A percentile compares a stretch with the other conserved stretches of the same genome.
Evolutionary conservation across 2,113 vertebrate species (phyloP).

Genomic region (Dendrocopos noguchii): DNA sequence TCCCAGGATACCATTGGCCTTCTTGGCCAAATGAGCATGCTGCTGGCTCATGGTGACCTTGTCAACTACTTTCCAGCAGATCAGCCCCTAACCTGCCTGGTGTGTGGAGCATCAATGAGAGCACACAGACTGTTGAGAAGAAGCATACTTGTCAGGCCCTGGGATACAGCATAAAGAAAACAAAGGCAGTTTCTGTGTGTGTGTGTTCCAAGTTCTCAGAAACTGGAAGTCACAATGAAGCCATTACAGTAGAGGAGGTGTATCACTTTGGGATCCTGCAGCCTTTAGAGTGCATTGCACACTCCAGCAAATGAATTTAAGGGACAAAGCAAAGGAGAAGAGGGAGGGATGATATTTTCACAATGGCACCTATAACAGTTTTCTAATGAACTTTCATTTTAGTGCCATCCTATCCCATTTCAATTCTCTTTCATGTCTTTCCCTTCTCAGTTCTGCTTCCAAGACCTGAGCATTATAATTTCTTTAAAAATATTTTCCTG

Average conservation of each 20-base stretch:
- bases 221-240: background rate
- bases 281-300: background rate
- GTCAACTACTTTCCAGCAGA: no score
- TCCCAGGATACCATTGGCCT: no score
- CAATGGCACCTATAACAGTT: background rate
- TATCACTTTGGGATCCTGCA: background rate
- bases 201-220: background rate
- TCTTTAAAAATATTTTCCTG: background rate
- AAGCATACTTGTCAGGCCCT: background rate
- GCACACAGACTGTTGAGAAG: background rate
- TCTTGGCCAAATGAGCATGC: no score
- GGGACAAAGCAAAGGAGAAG: background rate
- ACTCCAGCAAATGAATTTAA: background rate
- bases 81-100: no score
- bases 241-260: rapidly evolving
- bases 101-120: no score
- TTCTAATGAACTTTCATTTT: background rate
- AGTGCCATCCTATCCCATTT: background rate
- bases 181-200: background rate
- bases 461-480: background rate
- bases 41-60: no score
- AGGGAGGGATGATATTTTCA: background rate
- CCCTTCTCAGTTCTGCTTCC: background rate
- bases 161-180: background rate
- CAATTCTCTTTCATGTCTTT: background rate